Conservation (phyloP, 2,888 invertebrate genomes). For the Pheosia gnoma region DNA sequence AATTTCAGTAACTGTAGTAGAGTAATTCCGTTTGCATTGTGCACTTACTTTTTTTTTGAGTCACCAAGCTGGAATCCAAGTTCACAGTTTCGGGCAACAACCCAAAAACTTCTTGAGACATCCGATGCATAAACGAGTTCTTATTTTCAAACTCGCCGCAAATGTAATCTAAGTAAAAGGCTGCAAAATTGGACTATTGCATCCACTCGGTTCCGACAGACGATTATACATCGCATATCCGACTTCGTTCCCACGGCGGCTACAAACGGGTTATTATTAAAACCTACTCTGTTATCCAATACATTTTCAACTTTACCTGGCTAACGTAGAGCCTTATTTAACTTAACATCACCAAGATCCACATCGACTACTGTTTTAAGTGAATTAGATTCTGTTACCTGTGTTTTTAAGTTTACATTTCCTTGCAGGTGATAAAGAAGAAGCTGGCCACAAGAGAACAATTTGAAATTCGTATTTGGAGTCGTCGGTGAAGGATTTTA, state of each 20-base stretch:
- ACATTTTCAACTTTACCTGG: conserved; percentile 51
- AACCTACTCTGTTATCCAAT: conserved; percentile 62
- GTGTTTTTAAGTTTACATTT: conserved; percentile 34
- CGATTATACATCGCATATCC: conserved; percentile 83
- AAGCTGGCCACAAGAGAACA: conserved; percentile 72
- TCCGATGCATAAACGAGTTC: conserved; percentile 61
- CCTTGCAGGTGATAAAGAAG: conserved; percentile 49
- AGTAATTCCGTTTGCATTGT: conserved; percentile 11
- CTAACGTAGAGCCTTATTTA: conserved; percentile 49
- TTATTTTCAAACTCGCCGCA: conserved; percentile 63
- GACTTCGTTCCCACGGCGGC: conserved; percentile 81
- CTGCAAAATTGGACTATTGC: conserved; percentile 84
- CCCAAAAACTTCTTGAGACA: conserved; percentile 40
- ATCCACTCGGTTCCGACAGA: conserved; percentile 77
- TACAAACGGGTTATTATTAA: conserved; percentile 83
- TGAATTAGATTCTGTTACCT: conserved; percentile 19
- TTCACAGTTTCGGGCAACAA: conserved; percentile 31
- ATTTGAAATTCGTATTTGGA: conserved; percentile 82
- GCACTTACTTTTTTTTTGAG: conserved; percentile 19
- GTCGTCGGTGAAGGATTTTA: conserved; percentile 79
- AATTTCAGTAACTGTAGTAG: neutral
- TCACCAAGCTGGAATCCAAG: conserved; percentile 14
- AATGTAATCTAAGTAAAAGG: conserved; percentile 81
- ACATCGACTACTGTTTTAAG: conserved; percentile 38
- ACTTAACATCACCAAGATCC: conserved; percentile 43